Base-by-base conservation (phyloP, 2,797 vertebrate species). In the Falco columbarius region DNA sequence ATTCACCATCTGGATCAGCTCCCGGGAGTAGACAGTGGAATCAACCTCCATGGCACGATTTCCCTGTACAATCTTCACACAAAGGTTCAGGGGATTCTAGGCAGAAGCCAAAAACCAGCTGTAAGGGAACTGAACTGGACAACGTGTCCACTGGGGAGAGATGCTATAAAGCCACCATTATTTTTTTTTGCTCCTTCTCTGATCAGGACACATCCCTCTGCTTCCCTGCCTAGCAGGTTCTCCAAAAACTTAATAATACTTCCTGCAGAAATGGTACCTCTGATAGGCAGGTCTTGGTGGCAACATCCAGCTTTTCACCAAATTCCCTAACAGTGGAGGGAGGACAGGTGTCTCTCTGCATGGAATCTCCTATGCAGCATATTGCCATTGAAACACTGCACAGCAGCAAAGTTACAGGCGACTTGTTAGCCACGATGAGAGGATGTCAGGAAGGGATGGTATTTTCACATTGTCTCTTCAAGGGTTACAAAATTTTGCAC, bases 61-160 rank as follows among this genome's bases (percentile, higher is more conserved):
- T 79, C 99, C 99, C 96, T 99, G 99, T 49, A 99, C 99, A 81
- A 99, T 99, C 98, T 99, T 99, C 96, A 99, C 99, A 97, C 99
- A 99, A 56, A 99, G 98, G 96, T 99, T 99, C 93, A 99, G 98
- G 18, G 99, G 98, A 96, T 99, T 99, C 99, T 99, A 71, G 66
- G 59, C 62, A 97, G 86, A 97, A 98, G 96, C 88, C 46, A 96
- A n/a, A 61, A 56, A 90, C 3, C 23, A 87, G 12, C 12, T 16
- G 14, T 76, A 83, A 94, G 51, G 62, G 40, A 86, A 86, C 12
- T n/a, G 40, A 92, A 66, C 7, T 38, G 68, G 20, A 61, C 17
- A 86, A 68, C 1, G 8, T 47, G 34, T 44, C 47, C 38, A 80
- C 7, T 5, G 6, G 29, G 34, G 46, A 93, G 30, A 89, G n/a